Base-by-base conservation (phyloP, 1,140 invertebrate genomes). In the Drosophila parvula region DNA sequence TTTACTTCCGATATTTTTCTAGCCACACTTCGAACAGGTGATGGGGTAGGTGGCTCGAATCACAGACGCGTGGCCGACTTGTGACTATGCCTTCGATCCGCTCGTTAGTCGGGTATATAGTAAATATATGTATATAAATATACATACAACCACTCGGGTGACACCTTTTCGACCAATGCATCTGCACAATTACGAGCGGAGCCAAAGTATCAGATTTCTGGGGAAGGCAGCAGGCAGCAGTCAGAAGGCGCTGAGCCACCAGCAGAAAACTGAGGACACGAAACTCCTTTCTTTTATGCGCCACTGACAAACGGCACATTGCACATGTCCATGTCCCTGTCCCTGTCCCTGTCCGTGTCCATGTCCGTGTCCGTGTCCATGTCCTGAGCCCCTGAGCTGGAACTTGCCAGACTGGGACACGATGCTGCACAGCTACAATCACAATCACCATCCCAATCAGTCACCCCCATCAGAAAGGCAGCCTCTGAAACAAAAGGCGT, bases 391-490 rank as follows among this genome's bases (percentile, higher is more conserved):
- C 65, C 10, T 48, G 53, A n/a, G 34, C 40, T 22, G 27, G 44
- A 48, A 63, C 43, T 62, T 61, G 51, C 48, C 14, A 74, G 68
- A 43, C 53, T 36, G 73, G 53, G 61, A 64, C 78, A 74, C 71
- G 45, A 61, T 75, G 67, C 79, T 69, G 65, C 71, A 77, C 73
- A 78, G 47, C 55, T 45, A 76, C 62, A 79, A 62, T 74, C 75
- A 78, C 84, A 83, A 79, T 73, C 75, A 60, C 84, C 74, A 79
- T 80, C 80, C 75, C 84, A 89, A 89, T 89, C 84, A 89, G 84
- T 89, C 84, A 89, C 84, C 84, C 84, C 84, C 84, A 89, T 89
- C 84, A 90, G 85, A 89, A 88, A 88, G 83, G 84, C 84, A 83
- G 77, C 68, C 57, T 47, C 36, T 77, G 79, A 89, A 88, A 86